Conservation (phyloP, 2,113 vertebrate species). For the Ranitomeya imitator region DNA sequence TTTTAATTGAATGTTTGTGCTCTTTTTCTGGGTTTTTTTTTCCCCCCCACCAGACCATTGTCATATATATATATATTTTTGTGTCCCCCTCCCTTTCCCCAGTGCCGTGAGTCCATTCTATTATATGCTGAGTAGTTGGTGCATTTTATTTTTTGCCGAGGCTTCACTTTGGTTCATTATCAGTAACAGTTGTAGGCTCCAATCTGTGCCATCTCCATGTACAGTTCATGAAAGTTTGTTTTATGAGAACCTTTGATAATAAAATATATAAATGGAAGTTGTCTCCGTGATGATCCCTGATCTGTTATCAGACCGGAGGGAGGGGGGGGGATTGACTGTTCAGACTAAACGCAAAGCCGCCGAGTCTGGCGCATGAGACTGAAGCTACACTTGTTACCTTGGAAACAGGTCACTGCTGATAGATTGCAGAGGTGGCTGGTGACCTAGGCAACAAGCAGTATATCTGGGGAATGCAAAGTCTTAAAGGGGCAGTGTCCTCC, state of each 20-base stretch:
- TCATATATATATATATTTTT: constrained; percentile 56
- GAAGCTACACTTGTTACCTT: no score
- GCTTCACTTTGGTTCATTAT: constrained; percentile 76
- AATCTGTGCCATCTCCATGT: constrained; percentile 82
- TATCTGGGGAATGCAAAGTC: no score
- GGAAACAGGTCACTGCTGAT: no score
- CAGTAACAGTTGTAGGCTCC: constrained; percentile 73
- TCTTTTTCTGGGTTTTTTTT: constrained; percentile 62
- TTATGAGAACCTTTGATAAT: constrained; percentile 91
- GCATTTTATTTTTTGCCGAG: constrained; percentile 32
- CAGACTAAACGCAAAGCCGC: no score
- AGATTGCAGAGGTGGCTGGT: no score
- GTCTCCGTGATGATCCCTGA: background rate
- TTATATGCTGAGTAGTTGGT: constrained; percentile 71
- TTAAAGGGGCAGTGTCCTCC: no score
- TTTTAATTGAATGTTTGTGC: constrained; percentile 71
- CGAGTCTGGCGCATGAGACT: no score
- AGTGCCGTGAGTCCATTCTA: constrained; percentile 73
- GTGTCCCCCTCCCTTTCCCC: constrained; percentile 68
- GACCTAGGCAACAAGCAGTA: no score
- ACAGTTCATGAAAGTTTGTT: constrained; percentile 88
- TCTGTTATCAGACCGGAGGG: background rate
- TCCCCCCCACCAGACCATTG: background rate
- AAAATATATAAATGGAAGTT: constrained; percentile 79
- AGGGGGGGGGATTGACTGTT: no score